Percentiles rank a stretch among this genome's conserved stretches.
Evolutionary conservation across 1,140 invertebrate genomes (phyloP).

Genomic region (Brachionus koreanus): DNA sequence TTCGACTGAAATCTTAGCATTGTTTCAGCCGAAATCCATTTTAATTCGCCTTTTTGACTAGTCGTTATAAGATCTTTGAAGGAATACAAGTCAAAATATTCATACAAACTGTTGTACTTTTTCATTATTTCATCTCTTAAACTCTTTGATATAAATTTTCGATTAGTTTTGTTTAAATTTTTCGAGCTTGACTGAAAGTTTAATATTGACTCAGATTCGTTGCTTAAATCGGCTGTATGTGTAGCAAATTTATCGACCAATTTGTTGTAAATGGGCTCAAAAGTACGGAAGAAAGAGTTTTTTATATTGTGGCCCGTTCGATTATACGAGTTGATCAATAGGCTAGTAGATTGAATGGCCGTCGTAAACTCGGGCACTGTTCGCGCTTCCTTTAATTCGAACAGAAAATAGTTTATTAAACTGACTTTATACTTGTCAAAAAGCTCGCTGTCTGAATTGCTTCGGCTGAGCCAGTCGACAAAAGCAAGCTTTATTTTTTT

Average conservation of each 20-base stretch:
- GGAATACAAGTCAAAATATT: conserved; percentile 10
- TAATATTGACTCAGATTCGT: not conserved
- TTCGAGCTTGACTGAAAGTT: not conserved
- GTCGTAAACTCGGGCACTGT: not conserved
- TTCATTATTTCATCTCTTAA: not conserved
- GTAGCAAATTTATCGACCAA: not conserved
- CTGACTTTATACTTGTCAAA: not conserved
- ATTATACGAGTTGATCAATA: conserved; percentile 15
- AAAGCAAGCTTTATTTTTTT: not conserved
- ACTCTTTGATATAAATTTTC: not conserved
- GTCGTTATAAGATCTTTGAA: not conserved
- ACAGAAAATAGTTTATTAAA: not conserved
- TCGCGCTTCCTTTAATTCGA: not conserved
- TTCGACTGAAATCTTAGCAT: not conserved
- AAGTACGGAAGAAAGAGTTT: not conserved
- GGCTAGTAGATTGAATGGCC: not conserved
- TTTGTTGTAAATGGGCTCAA: not conserved
- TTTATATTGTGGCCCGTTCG: not conserved
- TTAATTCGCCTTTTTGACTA: not conserved
- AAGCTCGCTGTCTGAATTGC: not conserved
- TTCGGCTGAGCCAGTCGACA: not conserved
- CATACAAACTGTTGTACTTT: conserved; percentile 4
- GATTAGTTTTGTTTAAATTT: not conserved
- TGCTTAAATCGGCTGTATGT: not conserved
- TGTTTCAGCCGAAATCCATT: not conserved